These are phyloP conservation scores for Netelia fuscicornis DNA, from an alignment of 2,888 invertebrate species.

Conservation along the genomic window DNA sequence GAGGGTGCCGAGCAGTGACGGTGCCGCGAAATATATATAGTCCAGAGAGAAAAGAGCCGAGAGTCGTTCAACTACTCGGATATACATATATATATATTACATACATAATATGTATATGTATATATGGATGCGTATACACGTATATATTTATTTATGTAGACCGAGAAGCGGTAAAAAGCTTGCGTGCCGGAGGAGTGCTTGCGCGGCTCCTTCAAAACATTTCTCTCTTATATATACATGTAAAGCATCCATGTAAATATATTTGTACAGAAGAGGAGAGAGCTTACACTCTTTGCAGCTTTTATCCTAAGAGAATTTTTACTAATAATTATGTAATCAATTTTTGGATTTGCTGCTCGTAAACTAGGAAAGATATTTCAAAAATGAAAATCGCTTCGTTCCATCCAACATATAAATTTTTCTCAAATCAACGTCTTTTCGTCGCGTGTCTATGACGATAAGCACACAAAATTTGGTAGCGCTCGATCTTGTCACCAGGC, in stretches of 20 bases:
- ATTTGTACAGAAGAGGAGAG: neutral
- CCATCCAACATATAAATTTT: no score
- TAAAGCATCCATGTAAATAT: slow-evolving; percentile 1
- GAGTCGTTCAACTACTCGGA: slow-evolving; percentile 22
- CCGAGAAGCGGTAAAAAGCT: slow-evolving; percentile 49
- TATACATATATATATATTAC: slow-evolving; percentile 7
- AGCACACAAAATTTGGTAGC: neutral
- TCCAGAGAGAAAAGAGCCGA: slow-evolving; percentile 42
- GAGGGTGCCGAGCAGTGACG: slow-evolving; percentile 70
- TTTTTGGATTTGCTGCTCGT: neutral
- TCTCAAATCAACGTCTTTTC: neutral
- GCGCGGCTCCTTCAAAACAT: slow-evolving; percentile 35
- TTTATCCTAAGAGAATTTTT: neutral
- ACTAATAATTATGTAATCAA: neutral
- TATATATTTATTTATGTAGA: slow-evolving; percentile 21
- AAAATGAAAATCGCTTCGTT: no score
- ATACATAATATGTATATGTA: slow-evolving; percentile 1
- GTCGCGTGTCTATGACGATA: neutral
- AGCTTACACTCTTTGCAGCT: slow-evolving; percentile 9
- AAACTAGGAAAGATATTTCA: no score
- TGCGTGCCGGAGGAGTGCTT: slow-evolving; percentile 12
- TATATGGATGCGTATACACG: neutral
- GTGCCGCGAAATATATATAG: slow-evolving; percentile 40
- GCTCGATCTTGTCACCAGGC: neutral
- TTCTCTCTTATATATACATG: slow-evolving; percentile 3